Conservation (phyloP, 2,888 invertebrate genomes). For the Geophilus truncorum region DNA sequence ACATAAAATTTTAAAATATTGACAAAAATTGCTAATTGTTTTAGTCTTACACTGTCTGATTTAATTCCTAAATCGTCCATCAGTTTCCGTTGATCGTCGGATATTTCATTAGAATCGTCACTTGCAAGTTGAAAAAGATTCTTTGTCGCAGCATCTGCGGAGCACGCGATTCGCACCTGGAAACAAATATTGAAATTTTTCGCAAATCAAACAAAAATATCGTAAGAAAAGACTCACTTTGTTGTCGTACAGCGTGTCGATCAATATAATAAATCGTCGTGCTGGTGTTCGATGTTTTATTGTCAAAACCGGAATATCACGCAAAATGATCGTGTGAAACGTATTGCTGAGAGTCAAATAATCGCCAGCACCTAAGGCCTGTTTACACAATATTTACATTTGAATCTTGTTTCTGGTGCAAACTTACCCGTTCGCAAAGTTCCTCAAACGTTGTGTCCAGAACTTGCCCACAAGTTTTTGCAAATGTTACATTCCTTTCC, state of each 20-base stretch:
- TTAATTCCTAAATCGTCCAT: conserved; percentile 93
- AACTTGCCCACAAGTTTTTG: conserved; percentile 85
- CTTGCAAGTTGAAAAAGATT: conserved; percentile 48
- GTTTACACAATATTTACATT: not conserved
- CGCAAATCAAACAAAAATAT: not conserved
- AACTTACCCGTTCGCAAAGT: conserved; percentile 74
- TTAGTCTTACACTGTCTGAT: conserved; percentile 45
- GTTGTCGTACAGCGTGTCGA: conserved; percentile 94
- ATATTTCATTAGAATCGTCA: conserved; percentile 41
- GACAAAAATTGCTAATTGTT: not conserved
- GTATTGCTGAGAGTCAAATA: conserved; percentile 87
- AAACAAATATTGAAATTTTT: conserved; percentile 39
- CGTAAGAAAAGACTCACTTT: conserved; percentile 56
- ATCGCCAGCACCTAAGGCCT: conserved; percentile 64
- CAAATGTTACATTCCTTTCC: conserved; percentile 81
- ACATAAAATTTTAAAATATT: not conserved
- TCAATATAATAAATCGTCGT: conserved; percentile 89
- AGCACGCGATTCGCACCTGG: conserved; percentile 72
- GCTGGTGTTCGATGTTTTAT: conserved; percentile 75
- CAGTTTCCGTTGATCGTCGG: conserved; percentile 74
- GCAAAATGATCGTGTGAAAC: conserved; percentile 90
- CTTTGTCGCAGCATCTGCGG: conserved; percentile 69
- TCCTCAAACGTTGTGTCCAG: conserved; percentile 83
- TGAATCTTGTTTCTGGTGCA: not conserved
- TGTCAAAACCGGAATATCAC: conserved; percentile 80